Evolutionary conservation across 64 coral and sea anemone genomes (phyloP).

Genomic region (Pocillopora damicornis): DNA sequence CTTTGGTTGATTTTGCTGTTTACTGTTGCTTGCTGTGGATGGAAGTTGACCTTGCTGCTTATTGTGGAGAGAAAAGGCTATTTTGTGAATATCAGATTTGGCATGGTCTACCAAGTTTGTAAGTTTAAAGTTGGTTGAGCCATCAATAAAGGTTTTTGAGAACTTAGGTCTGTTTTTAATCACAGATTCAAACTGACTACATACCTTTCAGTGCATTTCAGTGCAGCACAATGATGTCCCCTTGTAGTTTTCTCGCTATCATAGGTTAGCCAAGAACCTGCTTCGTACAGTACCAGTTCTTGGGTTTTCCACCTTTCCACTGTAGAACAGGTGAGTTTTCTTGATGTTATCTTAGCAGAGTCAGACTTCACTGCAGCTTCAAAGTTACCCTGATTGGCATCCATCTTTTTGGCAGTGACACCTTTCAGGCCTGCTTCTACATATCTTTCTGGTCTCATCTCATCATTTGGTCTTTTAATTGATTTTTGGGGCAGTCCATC

Average conservation of each 20-base stretch:
- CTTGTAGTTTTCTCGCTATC: slow-evolving; percentile 8
- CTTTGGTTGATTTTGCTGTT: slow-evolving; percentile 13
- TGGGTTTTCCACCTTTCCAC: slow-evolving; percentile 9
- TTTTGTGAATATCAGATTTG: slow-evolving; percentile 41
- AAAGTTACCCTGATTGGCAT: neutral
- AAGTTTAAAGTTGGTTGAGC: slow-evolving; percentile 39
- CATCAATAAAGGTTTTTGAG: slow-evolving; percentile 24
- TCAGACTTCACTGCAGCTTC: slow-evolving; percentile 3
- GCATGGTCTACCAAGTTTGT: slow-evolving; percentile 48
- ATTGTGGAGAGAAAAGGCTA: slow-evolving; percentile 53
- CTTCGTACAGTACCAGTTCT: neutral
- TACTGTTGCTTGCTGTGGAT: neutral
- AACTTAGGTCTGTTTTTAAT: slow-evolving; percentile 16
- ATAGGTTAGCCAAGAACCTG: slow-evolving; percentile 1
- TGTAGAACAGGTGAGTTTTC: slow-evolving; percentile 1
- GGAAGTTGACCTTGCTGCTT: slow-evolving; percentile 39
- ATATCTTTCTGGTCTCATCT: neutral
- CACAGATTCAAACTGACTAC: neutral
- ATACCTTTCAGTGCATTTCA: slow-evolving; percentile 3
- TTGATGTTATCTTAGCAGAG: neutral
- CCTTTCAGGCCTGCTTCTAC: neutral
- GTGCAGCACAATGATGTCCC: slow-evolving; percentile 10
- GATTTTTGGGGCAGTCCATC: neutral
- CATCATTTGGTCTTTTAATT: neutral
- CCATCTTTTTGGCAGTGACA: neutral